These are phyloP conservation scores for Tolypeutes matacus DNA, from an alignment of 2,797 vertebrate genomes.

Conservation along the genomic window DNA sequence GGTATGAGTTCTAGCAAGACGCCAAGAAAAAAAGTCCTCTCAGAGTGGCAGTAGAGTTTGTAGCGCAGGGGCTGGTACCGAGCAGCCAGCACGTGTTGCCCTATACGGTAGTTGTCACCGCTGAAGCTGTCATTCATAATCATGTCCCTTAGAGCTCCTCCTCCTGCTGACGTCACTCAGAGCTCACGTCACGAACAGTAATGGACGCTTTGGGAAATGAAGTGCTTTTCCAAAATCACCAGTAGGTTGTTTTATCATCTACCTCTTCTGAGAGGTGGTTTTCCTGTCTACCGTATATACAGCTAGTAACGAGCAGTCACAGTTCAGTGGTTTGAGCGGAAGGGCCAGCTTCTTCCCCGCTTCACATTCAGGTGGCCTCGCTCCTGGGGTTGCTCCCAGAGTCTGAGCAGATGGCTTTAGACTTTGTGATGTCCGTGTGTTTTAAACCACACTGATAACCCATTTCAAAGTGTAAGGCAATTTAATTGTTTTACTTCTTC, in stretches of 20 bases:
- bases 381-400: neutral
- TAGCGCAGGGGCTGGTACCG: neutral
- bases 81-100: accelerated
- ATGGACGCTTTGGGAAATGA: neutral
- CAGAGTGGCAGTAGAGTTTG: neutral
- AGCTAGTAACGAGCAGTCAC: neutral
- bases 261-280: neutral
- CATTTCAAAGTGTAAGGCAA: neutral
- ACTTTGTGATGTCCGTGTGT: neutral
- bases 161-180: neutral
- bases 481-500: neutral
- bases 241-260: no score
- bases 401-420: neutral
- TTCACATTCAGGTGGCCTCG: accelerated
- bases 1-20: neutral
- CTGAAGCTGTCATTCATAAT: neutral
- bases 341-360: neutral
- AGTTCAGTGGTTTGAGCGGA: neutral
- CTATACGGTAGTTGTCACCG: neutral
- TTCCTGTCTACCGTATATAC: neutral
- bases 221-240: neutral
- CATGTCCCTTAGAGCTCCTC: neutral
- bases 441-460: neutral
- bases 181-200: neutral
- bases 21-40: neutral